Evolutionary conservation across 1,140 invertebrate species (phyloP), one percentile per base, ranked within the genome.

Genomic region (Solenopsis fugax): DNA sequence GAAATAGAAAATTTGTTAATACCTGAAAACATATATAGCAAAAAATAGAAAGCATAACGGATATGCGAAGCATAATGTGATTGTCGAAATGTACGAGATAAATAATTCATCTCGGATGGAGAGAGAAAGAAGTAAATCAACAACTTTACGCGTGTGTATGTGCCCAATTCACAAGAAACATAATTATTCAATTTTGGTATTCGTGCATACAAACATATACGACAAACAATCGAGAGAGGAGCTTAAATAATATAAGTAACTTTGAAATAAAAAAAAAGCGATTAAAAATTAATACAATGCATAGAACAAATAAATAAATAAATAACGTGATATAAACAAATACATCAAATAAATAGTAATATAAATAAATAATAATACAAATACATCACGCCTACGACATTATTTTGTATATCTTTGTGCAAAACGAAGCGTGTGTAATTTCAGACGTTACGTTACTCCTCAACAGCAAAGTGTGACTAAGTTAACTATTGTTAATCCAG

Each of bases 111-210:
- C 29, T 29, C 13, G 13, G n/a, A 37, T 73, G 37, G 7, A 54
- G 29, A 56, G 18, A 71, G 16, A 58, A 48, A 50, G 10, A 58
- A 80, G 54, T 75, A 76, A 82, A 75, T 41, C 71, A 75, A 60
- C 13, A 52, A 71, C 0, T 87, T 21, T 37, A 58, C 37, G 65
- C 60, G 62, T 29, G 24, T 41, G 9, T 56, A n/a, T 89, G 10
- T 89, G 12, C 60, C 54, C 58, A 80, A 76, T 37, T 75, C 71
- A 50, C 58, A 73, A 60, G 21, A 87, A 75, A 54, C 60, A 60
- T 89, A 84, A 29, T 89, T 87, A 89, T 90, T 89, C 18, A 41
- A 87, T 78, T 58, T 64, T 58, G 29, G 9, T 18, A 60, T 34
- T 84, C 4, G 54, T 69, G 16, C 37, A 52, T 50, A 89, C 72